Conservation (phyloP, 2,797 vertebrate genomes). For the Phaenicophaeus curvirostris region DNA sequence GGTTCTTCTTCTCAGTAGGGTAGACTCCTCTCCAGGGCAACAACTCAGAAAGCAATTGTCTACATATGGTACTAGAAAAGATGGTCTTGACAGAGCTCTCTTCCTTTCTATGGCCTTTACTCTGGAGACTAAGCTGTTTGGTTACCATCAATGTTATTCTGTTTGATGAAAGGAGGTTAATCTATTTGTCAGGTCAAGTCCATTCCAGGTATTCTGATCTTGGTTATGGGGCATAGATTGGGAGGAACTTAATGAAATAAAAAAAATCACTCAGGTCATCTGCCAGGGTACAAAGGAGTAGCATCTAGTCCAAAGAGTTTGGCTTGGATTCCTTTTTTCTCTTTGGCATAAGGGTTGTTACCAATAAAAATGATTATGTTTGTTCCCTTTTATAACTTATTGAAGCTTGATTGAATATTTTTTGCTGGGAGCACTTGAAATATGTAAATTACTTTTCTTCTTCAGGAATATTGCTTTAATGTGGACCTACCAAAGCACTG, state of each 20-base stretch:
- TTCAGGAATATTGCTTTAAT: conserved; percentile 23
- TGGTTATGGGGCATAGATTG: background rate
- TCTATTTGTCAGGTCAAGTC: background rate
- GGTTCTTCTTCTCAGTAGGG: background rate
- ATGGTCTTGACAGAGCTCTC: background rate
- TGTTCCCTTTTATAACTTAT: background rate
- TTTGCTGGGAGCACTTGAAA: conserved; percentile 6
- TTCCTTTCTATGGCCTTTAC: background rate
- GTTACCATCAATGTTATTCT: background rate
- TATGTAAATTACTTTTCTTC: conserved; percentile 44
- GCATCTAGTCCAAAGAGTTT: background rate
- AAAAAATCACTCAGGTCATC: background rate
- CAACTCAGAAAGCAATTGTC: background rate
- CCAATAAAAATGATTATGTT: background rate
- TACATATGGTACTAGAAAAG: background rate
- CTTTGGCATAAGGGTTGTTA: background rate
- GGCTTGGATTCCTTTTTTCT: background rate
- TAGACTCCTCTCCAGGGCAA: background rate
- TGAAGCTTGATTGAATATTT: background rate
- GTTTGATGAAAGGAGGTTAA: background rate
- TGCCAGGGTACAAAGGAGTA: background rate
- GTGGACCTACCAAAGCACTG: conserved; percentile 15
- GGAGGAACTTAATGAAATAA: background rate
- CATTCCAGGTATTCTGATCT: background rate
- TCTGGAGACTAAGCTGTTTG: background rate